Evolutionary conservation across 1,140 invertebrate species (phyloP).

Genomic region (Bombus terrestris): DNA sequence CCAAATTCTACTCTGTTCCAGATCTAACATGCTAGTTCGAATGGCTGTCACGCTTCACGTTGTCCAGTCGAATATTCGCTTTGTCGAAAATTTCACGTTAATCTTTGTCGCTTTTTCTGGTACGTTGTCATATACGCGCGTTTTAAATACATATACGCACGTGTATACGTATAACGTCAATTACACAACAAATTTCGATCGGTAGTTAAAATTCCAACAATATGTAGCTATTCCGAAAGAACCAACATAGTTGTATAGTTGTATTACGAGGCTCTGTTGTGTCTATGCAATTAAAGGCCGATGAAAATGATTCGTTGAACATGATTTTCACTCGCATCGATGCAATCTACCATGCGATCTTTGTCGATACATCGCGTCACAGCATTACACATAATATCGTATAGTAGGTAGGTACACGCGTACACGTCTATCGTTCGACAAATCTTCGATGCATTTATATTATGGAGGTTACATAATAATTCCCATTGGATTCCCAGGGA

Average conservation of each 20-base stretch:
- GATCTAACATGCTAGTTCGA: conserved; percentile 52
- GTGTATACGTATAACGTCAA: not conserved
- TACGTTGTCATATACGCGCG: not conserved
- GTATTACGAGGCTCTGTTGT: not conserved
- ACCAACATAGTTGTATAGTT: not conserved
- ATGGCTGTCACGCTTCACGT: conserved; percentile 58
- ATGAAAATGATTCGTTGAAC: not conserved
- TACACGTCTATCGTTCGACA: conserved; percentile 25
- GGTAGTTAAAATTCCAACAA: conserved; percentile 5
- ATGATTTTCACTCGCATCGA: not conserved
- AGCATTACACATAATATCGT: conserved; percentile 35
- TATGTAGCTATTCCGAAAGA: not conserved
- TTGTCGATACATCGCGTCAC: conserved; percentile 13
- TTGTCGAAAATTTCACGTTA: conserved; percentile 56
- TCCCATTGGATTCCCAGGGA: conserved; percentile 68
- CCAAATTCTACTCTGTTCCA: conserved; percentile 36
- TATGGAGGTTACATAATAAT: conserved; percentile 70
- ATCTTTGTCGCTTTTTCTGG: conserved; percentile 10
- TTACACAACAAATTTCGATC: not conserved
- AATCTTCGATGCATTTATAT: conserved; percentile 67
- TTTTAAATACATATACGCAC: not conserved
- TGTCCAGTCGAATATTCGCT: conserved; percentile 47
- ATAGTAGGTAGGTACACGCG: not conserved
- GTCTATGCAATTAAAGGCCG: conserved; percentile 22
- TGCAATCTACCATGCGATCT: conserved; percentile 15